Evolutionary conservation across 2,797 vertebrate genomes (phyloP), one percentile per base, ranked within the genome.

Genomic region (Hapalemur alaotrensis): DNA sequence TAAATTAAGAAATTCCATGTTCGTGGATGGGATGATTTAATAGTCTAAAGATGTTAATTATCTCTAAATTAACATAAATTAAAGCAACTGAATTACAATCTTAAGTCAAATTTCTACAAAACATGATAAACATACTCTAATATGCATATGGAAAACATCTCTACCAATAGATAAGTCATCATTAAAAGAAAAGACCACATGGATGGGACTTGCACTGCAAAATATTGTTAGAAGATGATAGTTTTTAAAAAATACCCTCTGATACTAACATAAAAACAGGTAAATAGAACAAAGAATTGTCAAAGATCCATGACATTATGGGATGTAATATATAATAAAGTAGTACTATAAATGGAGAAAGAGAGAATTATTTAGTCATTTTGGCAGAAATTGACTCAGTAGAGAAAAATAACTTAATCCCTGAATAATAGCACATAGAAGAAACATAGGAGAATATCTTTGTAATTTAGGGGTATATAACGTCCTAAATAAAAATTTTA

Each of bases 61-160:
- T 61, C 28, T 95, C 10, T 84, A 72, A 91, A 83, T 95, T 70
- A 91, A 96, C 65, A 86, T 35, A 94, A 90, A 86, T 50, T 92
- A 92, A 94, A 81, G 50, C 41, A 93, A 82, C 22, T 50, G 46
- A 94, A 54, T 85, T 81, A 61, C 84, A 97, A 96, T 57, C 35
- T 73, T 89, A 81, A 91, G 25, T 93, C 54, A 97, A 89, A 89
- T 89, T 67, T 85, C 69, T 63, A 11, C n/a, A 54, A 86, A 91
- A 93, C n/a, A 43, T 46, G 23, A 91, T 69, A 79, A 92, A 67
- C 30, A 76, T 59, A 92, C 9, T 57, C 22, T 65, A 97, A 89
- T n/a, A 83, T 38, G 7, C 12, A 76, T 54, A 87, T 89, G 7
- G 20, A 70, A 91, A 92, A 20, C 54, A 57, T 65, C 43, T 88